These are phyloP conservation scores for Synanthedon formicaeformis DNA, from an alignment of 2,888 invertebrate species.

Conservation along the genomic window DNA sequence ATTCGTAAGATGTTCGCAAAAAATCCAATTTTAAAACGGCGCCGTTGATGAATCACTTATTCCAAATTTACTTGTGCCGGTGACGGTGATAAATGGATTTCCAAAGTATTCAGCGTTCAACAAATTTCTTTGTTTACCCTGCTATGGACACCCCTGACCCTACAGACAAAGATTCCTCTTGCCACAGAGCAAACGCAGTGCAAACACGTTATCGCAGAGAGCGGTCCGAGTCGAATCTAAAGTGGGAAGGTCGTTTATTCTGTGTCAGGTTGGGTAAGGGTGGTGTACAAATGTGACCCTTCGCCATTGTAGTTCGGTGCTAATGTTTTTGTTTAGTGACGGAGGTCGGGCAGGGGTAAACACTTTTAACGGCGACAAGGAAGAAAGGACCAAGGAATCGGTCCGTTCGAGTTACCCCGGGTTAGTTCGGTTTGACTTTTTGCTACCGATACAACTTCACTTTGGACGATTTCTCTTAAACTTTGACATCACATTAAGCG, in stretches of 20 bases:
- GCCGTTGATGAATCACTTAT: conserved; percentile 9
- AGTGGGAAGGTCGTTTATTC: not conserved
- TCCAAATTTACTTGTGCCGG: conserved; percentile 5
- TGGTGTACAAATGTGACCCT: not conserved
- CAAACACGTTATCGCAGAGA: no score
- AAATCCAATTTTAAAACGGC: conserved; percentile 5
- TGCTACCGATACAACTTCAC: not conserved
- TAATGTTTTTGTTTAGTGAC: conserved; percentile 11
- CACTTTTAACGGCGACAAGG: conserved; percentile 8
- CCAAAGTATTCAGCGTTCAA: conserved; percentile 9
- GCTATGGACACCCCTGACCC: conserved; percentile 6
- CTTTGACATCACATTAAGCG: not conserved
- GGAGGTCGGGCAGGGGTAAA: conserved; percentile 8
- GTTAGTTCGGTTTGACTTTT: not conserved
- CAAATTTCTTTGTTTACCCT: conserved; percentile 10
- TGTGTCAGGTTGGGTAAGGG: conserved; percentile 2
- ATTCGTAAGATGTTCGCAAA: not conserved
- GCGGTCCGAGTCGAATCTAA: not conserved
- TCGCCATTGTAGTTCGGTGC: conserved; percentile 5
- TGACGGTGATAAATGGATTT: conserved; percentile 9
- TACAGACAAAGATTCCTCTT: conserved; percentile 1
- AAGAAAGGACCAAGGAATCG: not conserved
- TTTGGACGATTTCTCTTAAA: not conserved
- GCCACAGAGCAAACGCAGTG: conserved; percentile 1
- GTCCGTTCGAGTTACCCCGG: not conserved